Conservation (phyloP, 2,888 invertebrate species). For the Neoscelio sp. region DNA sequence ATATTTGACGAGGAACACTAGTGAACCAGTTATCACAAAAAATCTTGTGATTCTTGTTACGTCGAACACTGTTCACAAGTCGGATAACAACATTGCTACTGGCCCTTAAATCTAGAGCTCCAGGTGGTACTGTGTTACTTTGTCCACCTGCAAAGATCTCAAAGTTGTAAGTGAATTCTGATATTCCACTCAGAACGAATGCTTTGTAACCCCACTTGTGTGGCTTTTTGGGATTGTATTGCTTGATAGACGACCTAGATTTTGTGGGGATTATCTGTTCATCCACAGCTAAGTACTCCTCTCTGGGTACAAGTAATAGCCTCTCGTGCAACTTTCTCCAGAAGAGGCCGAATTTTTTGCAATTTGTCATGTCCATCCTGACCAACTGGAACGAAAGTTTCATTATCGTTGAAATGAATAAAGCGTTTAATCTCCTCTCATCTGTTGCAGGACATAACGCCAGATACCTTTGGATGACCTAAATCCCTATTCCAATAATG, state of each 20-base stretch:
- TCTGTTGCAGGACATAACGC: conserved; percentile 15
- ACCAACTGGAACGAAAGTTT: too few species aligned
- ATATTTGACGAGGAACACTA: conserved; percentile 6
- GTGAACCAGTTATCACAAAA: conserved; percentile 39
- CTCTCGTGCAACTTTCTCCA: conserved; percentile 32
- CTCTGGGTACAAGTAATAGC: too few species aligned
- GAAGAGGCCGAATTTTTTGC: conserved; percentile 30
- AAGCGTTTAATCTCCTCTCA: conserved; percentile 15
- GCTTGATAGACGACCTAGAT: conserved; percentile 23
- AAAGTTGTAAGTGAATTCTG: conserved; percentile 31
- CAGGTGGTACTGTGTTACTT: conserved; percentile 26
- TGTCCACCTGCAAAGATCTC: conserved; percentile 27
- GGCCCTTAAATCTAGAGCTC: conserved; percentile 27
- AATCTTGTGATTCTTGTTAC: conserved; percentile 18
- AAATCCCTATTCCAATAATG: too few species aligned
- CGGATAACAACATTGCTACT: conserved; percentile 25
- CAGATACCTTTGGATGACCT: too few species aligned
- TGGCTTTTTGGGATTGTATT: conserved; percentile 48
- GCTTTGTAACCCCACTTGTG: conserved; percentile 44
- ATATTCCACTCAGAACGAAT: conserved; percentile 14
- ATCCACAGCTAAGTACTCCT: too few species aligned
- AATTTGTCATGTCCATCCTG: conserved; percentile 28
- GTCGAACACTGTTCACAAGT: conserved; percentile 3
- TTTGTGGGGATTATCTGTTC: conserved; percentile 40
- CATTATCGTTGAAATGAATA: conserved; percentile 42